Conservation (phyloP, 2,113 vertebrate species). For the Grammomys dolichurus region DNA sequence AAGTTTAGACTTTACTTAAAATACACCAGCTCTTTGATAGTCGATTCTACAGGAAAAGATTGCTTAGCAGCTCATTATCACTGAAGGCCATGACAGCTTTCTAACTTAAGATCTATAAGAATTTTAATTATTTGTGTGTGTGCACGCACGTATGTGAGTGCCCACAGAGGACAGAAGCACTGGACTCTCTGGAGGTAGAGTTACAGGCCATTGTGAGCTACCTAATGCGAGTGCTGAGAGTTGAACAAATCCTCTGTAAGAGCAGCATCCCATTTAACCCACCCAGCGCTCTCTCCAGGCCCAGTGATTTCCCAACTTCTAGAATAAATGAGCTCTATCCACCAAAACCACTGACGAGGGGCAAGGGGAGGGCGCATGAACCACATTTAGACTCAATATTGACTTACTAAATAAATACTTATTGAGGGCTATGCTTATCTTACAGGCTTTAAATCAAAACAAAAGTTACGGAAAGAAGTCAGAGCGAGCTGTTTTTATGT, state of each 20-base stretch:
- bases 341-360: neutral
- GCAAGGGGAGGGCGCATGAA: neutral
- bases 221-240: neutral
- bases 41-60: neutral
- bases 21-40: neutral
- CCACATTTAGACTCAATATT: slow-evolving; percentile 6
- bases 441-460: neutral
- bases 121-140: neutral
- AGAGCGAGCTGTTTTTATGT: neutral
- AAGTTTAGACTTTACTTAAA: neutral
- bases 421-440: neutral
- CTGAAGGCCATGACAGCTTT: neutral
- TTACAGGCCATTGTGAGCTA: neutral
- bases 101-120: neutral
- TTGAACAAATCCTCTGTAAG: neutral
- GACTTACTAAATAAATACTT: slow-evolving; percentile 42
- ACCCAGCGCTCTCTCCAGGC: neutral
- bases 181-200: neutral
- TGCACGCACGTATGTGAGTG: fast-evolving
- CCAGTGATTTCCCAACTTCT: neutral
- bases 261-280: neutral
- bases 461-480: neutral
- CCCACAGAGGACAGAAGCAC: neutral
- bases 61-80: neutral
- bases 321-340: neutral